A percentile compares a stretch with the other conserved stretches of the same genome.
Conservation (phyloP, 1,140 invertebrate species). For the Rhyacophila brunnea region DNA sequence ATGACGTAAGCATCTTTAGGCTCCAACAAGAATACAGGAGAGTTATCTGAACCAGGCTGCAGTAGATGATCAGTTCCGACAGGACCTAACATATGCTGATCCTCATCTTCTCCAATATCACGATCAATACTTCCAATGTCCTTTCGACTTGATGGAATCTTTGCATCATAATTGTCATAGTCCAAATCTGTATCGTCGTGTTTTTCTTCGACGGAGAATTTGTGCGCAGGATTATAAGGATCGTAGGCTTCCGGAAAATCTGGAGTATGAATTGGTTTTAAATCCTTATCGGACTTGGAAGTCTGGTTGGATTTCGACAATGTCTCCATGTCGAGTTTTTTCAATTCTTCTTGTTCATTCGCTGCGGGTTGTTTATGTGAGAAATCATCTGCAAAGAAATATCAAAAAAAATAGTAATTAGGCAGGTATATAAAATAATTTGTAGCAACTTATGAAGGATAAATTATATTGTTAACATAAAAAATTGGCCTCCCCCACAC, state of each 20-base stretch:
- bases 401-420: too few relatives aligned
- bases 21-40: slow-evolving; percentile 77
- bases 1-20: slow-evolving; percentile 81
- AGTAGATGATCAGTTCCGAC: slow-evolving; percentile 54
- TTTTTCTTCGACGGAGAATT: slow-evolving; percentile 17
- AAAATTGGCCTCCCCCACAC: too few relatives aligned
- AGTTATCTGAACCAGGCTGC: slow-evolving; percentile 56
- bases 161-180: slow-evolving; percentile 28
- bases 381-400: too few relatives aligned
- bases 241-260: slow-evolving; percentile 25
- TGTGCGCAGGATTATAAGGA: slow-evolving; percentile 30
- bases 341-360: too few relatives aligned
- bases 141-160: neutral
- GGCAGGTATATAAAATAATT: too few relatives aligned
- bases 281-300: too few relatives aligned
- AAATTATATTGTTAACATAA: too few relatives aligned
- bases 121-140: neutral
- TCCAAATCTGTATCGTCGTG: slow-evolving; percentile 15
- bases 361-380: too few relatives aligned
- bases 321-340: too few relatives aligned
- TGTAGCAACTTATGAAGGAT: too few relatives aligned
- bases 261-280: slow-evolving; percentile 5
- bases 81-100: slow-evolving; percentile 28
- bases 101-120: slow-evolving; percentile 18
- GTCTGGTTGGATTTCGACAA: too few relatives aligned